These are phyloP conservation scores for Sclerurus mexicanus DNA, from an alignment of 2,113 vertebrate species.

Conservation along the genomic window DNA sequence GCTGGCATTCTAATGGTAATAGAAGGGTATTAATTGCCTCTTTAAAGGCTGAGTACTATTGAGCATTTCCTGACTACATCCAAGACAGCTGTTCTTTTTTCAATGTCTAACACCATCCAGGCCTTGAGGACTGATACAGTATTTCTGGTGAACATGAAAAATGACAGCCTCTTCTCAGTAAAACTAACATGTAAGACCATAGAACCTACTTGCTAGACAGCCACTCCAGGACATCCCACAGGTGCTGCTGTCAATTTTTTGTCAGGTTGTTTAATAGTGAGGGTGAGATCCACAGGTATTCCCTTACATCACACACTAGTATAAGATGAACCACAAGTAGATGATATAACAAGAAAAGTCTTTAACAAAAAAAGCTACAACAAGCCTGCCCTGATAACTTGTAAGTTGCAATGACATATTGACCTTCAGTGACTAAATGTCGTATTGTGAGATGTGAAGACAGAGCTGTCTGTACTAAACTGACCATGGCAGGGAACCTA, in stretches of 20 bases:
- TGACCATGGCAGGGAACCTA: not conserved
- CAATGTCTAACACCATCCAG: not conserved
- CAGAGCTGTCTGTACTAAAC: not conserved
- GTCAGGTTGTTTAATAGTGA: not conserved
- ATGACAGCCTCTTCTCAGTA: not conserved
- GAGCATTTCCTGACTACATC: not conserved
- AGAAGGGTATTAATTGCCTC: not conserved
- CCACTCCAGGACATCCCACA: not conserved
- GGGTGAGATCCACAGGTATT: not conserved
- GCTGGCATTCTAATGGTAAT: not conserved
- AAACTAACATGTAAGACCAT: not conserved
- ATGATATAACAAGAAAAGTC: not conserved
- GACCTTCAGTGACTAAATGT: not conserved
- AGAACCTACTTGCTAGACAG: not conserved
- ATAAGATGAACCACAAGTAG: not conserved
- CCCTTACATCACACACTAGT: rapidly evolving
- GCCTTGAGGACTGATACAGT: not conserved
- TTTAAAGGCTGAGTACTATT: not conserved
- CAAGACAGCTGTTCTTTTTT: not conserved
- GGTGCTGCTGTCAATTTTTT: not conserved
- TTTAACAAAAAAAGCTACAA: not conserved
- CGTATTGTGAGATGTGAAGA: not conserved
- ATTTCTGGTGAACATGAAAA: not conserved
- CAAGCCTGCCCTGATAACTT: not conserved
- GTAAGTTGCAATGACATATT: not conserved